Base-by-base conservation (phyloP, 2,888 invertebrate species). In the Acanthosepion pharaonis region DNA sequence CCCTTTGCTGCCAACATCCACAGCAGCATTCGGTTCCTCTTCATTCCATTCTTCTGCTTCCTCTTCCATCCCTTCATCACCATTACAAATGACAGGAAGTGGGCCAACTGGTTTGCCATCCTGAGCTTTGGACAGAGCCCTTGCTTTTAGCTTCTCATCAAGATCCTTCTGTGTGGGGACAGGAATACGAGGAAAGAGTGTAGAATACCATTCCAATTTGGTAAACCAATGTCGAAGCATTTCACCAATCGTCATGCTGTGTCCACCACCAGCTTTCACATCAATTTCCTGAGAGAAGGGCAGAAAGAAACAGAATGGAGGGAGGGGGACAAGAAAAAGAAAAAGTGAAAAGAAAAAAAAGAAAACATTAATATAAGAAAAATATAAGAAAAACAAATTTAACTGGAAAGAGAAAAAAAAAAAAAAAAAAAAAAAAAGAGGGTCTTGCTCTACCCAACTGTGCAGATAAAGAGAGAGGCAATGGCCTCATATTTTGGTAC, bases 121-220 rank as follows among this genome's bases (percentile, higher is more conserved):
- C 20, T 91, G 93, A n/a, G 49, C 53, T 53, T 53, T 93, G 49
- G 93, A 93, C n/a, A 93, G 53, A 42, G 64, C 94, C 64, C 94
- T 59, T 0, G 95, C 93, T 91, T 95, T 96, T 95, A 98, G 97
- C 97, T 98, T 98, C 96, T 98, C 98, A 97, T 99, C 99, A 96
- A 99, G 98, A 97, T 98, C 98, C 97, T 99, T 99, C 97, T 98
- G 98, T 96, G 99, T 99, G 51, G 99, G 99, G 95, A 99, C 99
- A 0, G 99, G 99, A 97, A 99, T 99, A 96, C 99, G 98, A 0
- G 99, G 99, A 97, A 99, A 99, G 42, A 99, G 98, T 0, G 99
- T 99, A 92, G 99, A 99, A 98, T 99, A 99, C 99, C 99, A 99
- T 97, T 99, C 99, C 95, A 99, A 98, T 97, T 99, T 99, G 95